Percentiles rank a stretch among this genome's conserved stretches.
phyloP scores from a whole-genome alignment of 2,888 invertebrate species.

The Andricus curvator region DNA sequence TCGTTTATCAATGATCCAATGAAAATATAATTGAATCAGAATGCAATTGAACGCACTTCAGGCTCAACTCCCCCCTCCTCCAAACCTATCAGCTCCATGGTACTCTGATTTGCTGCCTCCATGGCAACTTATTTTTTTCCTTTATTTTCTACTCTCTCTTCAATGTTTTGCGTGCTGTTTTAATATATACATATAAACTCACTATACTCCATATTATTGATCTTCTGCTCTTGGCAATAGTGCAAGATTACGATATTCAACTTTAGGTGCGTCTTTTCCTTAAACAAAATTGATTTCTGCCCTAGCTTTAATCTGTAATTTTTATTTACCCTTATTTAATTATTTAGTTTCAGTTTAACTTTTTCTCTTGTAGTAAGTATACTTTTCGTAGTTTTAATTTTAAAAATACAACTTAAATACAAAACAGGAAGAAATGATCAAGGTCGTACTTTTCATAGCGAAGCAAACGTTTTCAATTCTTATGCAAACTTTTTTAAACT shows the following conservation, averaged over 20 bases:
- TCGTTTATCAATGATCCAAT: slow-evolving; percentile 17
- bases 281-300: neutral
- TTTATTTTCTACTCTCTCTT: neutral
- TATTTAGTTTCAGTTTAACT: neutral
- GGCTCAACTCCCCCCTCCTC: neutral
- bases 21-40: slow-evolving; percentile 25
- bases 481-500: too few relatives aligned
- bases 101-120: neutral
- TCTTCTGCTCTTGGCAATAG: neutral
- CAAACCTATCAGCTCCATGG: neutral
- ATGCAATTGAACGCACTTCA: slow-evolving; percentile 31
- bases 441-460: neutral
- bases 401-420: neutral
- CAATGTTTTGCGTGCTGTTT: neutral
- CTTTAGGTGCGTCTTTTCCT: neutral
- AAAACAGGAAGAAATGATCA: neutral
- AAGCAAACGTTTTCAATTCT: neutral
- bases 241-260: neutral
- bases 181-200: neutral
- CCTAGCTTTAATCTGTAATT: neutral
- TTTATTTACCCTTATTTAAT: neutral
- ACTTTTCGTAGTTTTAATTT: neutral
- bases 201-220: neutral
- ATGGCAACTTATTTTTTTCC: neutral
- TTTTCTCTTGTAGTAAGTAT: neutral